Evolutionary conservation across 2,113 vertebrate species (phyloP), one percentile per base, ranked within the genome.

Genomic region (Notarius quadriscutis): DNA sequence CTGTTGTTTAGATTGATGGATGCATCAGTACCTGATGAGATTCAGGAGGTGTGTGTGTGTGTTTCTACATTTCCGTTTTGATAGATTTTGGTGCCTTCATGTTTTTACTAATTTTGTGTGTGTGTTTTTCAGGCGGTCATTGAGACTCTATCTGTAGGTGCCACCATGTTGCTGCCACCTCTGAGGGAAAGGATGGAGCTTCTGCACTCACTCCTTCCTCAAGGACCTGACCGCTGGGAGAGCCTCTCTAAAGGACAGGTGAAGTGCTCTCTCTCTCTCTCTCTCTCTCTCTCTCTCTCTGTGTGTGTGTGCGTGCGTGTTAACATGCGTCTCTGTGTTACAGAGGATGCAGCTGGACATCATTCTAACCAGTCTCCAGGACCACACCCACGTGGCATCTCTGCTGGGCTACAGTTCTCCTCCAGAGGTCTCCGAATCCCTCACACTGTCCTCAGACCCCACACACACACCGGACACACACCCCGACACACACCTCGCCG

Each of bases 241-340:
- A 99, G 97, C 83, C 96, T 99, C 87, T 99, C 98, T 58, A 99
- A 99, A 95, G 98, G 98, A 93, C 98, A 99, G 97, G 98, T 99
- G 34, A 11, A 7, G 30, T 2, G 65, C 11, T 41, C 41, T 41
- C 41, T 41, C 41, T 34, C 30, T 34, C 30, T 34, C 30, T 34
- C 30, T 34, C 30, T 34, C 30, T 34, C 30, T 34, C 30, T 34
- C 30, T 34, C 30, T 34, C 34, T 34, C 34, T 34, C 1, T 84
- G 41, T 81, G 30, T 50, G 34, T 83, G 20, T 63, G 55, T 82
- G 48, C n/a, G 55, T 17, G 53, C 57, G 57, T 79, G 7, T 20
- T 84, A 55, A 20, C 18, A 0, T 80, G 27, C 34, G 17, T 85
- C 20, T 86, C 51, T 83, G 17, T 87, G 14, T 83, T 20, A 86